Conservation (phyloP, 2,888 invertebrate genomes). For the Eurytoma adleriae region DNA sequence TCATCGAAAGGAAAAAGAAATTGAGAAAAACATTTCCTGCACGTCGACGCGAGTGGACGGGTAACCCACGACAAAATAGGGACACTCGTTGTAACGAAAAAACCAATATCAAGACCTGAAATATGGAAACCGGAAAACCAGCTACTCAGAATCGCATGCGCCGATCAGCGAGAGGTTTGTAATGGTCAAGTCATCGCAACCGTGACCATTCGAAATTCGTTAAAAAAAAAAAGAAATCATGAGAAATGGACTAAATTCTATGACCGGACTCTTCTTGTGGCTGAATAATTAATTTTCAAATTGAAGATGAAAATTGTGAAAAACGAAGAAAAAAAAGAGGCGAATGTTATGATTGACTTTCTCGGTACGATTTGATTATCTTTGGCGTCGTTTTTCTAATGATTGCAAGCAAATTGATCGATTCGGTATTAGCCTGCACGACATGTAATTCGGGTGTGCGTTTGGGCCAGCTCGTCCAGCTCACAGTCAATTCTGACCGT, state of each 20-base stretch:
- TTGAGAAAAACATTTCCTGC: constrained; percentile 74
- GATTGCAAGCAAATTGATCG: constrained; percentile 48
- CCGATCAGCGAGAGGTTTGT: constrained; percentile 56
- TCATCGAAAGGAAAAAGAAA: constrained; percentile 61
- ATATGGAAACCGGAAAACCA: constrained; percentile 55
- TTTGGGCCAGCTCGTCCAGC: constrained; percentile 69
- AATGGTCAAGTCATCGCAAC: constrained; percentile 37
- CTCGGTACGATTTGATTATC: constrained; percentile 52
- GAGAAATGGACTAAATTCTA: constrained; percentile 54
- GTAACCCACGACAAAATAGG: constrained; percentile 65
- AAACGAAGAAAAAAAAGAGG: constrained; percentile 3
- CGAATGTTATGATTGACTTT: constrained; percentile 36
- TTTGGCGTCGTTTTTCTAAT: constrained; percentile 54
- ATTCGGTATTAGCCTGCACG: constrained; percentile 55
- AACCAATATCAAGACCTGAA: constrained; percentile 34
- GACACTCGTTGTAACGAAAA: constrained; percentile 61
- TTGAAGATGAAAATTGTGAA: constrained; percentile 1
- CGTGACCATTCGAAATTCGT: constrained; percentile 50
- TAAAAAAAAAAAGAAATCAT: constrained; percentile 28
- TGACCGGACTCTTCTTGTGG: constrained; percentile 58
- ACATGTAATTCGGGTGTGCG: constrained; percentile 60
- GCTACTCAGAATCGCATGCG: constrained; percentile 58
- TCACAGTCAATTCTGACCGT: constrained; percentile 63
- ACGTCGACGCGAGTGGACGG: constrained; percentile 72
- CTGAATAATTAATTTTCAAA: constrained; percentile 43